A percentile compares a stretch with the other conserved stretches of the same genome.
Evolutionary conservation across 2,797 vertebrate genomes (phyloP).

Genomic region (Bucorvus abyssinicus): DNA sequence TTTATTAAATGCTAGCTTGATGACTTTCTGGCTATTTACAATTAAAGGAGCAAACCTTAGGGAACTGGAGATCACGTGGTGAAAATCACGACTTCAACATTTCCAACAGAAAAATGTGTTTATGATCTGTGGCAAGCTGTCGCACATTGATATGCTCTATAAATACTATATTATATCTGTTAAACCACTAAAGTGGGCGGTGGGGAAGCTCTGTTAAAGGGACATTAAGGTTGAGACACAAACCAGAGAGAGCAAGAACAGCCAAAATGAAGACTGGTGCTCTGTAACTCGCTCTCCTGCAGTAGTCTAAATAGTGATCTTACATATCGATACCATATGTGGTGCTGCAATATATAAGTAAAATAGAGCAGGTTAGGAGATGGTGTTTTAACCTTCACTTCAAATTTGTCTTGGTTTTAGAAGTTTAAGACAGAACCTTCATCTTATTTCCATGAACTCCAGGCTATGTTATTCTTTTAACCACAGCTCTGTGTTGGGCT

Average conservation of each 20-base stretch:
- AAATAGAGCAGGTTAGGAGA: constrained; percentile 34
- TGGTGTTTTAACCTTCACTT: constrained; percentile 26
- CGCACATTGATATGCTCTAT: constrained; percentile 42
- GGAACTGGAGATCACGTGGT: constrained; percentile 70
- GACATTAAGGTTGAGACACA: constrained; percentile 32
- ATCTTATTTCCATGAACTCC: constrained; percentile 3
- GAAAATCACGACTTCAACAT: constrained; percentile 65
- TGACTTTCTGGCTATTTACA: constrained; percentile 83
- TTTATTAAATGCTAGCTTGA: constrained; percentile 84
- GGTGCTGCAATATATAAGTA: background rate
- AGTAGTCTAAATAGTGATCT: constrained; percentile 55
- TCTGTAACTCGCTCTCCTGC: background rate
- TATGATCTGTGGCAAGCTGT: constrained; percentile 73
- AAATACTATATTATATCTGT: constrained; percentile 53
- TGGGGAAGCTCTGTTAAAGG: constrained; percentile 6
- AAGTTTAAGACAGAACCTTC: constrained; percentile 16
- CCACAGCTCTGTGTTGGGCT: background rate
- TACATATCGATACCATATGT: constrained; percentile 27
- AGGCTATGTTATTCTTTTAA: background rate
- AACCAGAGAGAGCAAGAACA: constrained; percentile 9
- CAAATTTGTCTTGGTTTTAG: constrained; percentile 30
- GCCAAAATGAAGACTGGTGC: constrained; percentile 39
- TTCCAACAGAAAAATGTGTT: constrained; percentile 74
- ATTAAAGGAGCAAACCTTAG: constrained; percentile 78
- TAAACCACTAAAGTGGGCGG: background rate